A percentile compares a stretch with the other conserved stretches of the same genome.
Conservation (phyloP, 2,113 vertebrate species). For the Platanista minor region DNA sequence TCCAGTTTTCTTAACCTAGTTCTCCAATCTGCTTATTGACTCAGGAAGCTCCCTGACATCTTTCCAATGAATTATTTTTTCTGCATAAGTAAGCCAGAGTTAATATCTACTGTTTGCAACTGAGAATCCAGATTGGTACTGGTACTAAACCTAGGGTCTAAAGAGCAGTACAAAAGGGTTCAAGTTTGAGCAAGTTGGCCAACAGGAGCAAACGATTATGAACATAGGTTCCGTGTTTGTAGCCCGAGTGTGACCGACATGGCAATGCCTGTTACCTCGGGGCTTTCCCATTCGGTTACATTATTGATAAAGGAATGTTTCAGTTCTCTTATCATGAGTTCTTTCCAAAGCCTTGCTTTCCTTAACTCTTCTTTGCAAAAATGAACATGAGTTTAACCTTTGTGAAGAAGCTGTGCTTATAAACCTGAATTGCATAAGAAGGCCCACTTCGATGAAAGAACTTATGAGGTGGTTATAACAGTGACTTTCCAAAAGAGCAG, state of each 20-base stretch:
- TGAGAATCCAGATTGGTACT: background rate
- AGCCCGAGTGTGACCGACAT: background rate
- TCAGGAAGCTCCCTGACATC: background rate
- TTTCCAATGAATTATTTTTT: background rate
- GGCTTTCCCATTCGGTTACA: background rate
- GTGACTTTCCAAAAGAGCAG: background rate
- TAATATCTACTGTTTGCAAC: background rate
- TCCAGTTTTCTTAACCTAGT: background rate
- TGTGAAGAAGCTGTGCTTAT: background rate
- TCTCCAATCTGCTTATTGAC: background rate
- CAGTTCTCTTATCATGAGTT: background rate
- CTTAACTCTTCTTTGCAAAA: background rate
- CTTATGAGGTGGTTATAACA: background rate
- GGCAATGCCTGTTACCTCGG: background rate
- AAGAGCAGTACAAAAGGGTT: background rate
- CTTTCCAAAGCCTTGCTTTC: background rate
- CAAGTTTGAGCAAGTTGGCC: background rate
- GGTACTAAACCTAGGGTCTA: background rate
- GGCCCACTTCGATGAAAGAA: background rate
- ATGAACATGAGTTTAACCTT: background rate
- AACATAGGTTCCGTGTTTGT: background rate
- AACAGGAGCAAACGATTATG: background rate
- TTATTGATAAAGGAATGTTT: background rate
- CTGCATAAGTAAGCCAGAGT: background rate
- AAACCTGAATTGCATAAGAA: background rate